Evolutionary conservation across 2,888 invertebrate genomes (phyloP).

Genomic region (Nomada flava): DNA sequence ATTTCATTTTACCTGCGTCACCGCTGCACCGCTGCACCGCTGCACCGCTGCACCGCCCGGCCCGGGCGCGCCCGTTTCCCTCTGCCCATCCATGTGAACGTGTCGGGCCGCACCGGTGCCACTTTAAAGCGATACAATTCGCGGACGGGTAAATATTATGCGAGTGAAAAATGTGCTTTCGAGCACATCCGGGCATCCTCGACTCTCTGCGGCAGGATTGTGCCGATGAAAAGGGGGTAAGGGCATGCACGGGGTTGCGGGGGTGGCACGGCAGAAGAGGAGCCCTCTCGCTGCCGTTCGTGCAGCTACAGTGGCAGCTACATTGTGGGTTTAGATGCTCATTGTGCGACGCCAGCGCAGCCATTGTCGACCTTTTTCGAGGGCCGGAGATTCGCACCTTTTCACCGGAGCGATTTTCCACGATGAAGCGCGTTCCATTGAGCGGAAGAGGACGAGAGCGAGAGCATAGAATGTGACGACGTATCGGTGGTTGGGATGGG

Average conservation of each 20-base stretch:
- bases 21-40: too few species aligned
- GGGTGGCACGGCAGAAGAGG: slow-evolving; percentile 49
- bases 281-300: slow-evolving; percentile 59
- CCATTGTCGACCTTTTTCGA: slow-evolving; percentile 81
- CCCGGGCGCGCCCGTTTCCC: background rate
- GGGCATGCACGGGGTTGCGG: slow-evolving; percentile 12
- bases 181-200: slow-evolving; percentile 68
- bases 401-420: slow-evolving; percentile 80
- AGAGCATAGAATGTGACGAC: slow-evolving; percentile 28
- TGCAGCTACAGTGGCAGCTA: slow-evolving; percentile 71
- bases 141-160: slow-evolving; percentile 68
- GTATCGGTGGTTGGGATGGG: slow-evolving; percentile 14
- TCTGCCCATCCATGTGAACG: slow-evolving; percentile 11
- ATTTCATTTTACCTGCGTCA: slow-evolving; percentile 2
- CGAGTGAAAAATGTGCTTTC: slow-evolving; percentile 70
- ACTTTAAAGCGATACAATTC: slow-evolving; percentile 70
- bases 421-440: slow-evolving; percentile 75
- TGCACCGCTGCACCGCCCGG: too few species aligned
- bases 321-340: slow-evolving; percentile 81
- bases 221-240: slow-evolving; percentile 58
- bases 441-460: slow-evolving; percentile 72
- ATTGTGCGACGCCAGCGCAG: slow-evolving; percentile 77
- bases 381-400: slow-evolving; percentile 82
- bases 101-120: slow-evolving; percentile 60
- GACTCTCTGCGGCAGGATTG: slow-evolving; percentile 68